Base-by-base conservation (phyloP, 2,888 invertebrate genomes). In the Catocala nupta region DNA sequence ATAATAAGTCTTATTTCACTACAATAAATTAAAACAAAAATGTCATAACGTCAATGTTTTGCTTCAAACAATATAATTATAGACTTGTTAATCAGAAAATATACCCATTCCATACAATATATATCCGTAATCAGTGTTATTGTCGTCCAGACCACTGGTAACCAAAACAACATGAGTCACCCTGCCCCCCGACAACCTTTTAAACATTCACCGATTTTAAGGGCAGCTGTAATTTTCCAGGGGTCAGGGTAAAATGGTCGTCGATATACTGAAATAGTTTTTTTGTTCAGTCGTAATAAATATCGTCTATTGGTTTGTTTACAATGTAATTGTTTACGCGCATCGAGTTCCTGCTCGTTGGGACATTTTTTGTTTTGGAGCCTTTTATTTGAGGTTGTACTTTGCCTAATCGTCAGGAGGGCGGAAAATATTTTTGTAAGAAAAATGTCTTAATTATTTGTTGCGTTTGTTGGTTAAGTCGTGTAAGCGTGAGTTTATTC, bases 71-170 rank as follows among this genome's bases (percentile, higher is more conserved):
- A 25, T 25, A 25, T 25, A 25, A 25, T 25, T 25, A 25, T 3
- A 25, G 1, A 25, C 1, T 25, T 25, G 25, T 25, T 25, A 25
- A 25, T 25, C 1, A 25, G 4, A 9, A 42, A 2, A 5, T 55
- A 34, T 13, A 55, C 13, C 59, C 8, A 5, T 81, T 85, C 84
- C 63, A 78, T 60, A 12, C 12, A 58, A 61, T 60, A 34, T 84
- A 78, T 55, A 67, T 86, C 85, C 42, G 36, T 63, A 76, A 50
- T 39, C 70, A 77, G 70, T 83, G 80, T 86, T 84, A 82, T 82
- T 84, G 83, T 82, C 77, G 78, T 81, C 65, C 69, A 71, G 75
- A 76, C 72, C 64, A 75, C 59, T 73, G 68, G 73, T 78, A 74
- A 71, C 82, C 77, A 79, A 57, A 69, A 72, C 57, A 55, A 68